Conservation (phyloP, 2,113 vertebrate species). For the Leucopternis melanops region DNA sequence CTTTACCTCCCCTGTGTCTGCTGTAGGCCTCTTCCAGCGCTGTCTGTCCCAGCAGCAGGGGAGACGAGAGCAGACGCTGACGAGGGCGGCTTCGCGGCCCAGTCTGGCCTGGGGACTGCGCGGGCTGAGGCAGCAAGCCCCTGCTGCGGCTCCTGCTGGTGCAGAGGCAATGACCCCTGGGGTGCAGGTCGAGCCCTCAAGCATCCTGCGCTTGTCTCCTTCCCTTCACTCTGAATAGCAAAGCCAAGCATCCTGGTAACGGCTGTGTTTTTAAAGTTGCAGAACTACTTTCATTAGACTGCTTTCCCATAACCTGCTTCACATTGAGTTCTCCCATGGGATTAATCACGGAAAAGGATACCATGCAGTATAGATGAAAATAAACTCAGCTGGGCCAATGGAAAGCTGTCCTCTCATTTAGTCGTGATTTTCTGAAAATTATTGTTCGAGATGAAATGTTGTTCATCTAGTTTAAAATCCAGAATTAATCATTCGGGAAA, state of each 20-base stretch:
- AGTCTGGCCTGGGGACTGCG: not conserved
- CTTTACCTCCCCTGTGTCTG: not conserved
- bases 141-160: not conserved
- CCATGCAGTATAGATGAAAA: not conserved
- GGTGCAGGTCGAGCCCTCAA: not conserved
- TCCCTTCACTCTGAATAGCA: not conserved
- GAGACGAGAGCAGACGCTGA: not conserved
- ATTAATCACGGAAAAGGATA: not conserved
- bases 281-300: not conserved
- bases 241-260: not conserved
- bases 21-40: not conserved
- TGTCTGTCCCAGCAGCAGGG: not conserved
- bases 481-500: not conserved
- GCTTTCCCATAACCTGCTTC: not conserved
- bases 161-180: not conserved
- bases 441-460: not conserved
- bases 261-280: not conserved
- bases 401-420: not conserved
- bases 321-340: not conserved
- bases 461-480: not conserved
- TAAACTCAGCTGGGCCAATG: not conserved
- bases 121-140: not conserved
- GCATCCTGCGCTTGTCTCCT: rapidly evolving
- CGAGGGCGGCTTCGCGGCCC: rapidly evolving
- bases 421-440: not conserved